These are phyloP conservation scores for Nephrotoma flavescens DNA, from an alignment of 2,888 invertebrate genomes.

Conservation along the genomic window DNA sequence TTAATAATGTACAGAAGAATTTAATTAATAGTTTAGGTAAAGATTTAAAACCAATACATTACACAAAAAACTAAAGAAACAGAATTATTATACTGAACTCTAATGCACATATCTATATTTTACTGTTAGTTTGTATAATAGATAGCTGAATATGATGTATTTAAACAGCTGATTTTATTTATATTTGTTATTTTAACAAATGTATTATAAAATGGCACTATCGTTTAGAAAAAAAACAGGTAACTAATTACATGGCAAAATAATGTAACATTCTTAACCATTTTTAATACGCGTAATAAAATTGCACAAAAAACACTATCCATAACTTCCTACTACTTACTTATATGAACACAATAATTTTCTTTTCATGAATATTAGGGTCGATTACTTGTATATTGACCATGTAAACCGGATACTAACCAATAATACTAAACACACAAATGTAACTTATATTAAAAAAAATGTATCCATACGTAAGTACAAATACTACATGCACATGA, in stretches of 20 bases:
- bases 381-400: background rate
- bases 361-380: background rate
- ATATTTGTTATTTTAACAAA: background rate
- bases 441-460: background rate
- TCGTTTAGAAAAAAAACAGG: background rate
- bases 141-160: background rate
- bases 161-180: background rate
- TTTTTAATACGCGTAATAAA: background rate
- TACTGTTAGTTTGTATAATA: background rate
- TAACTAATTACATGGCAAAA: background rate
- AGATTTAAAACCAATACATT: background rate
- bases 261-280: background rate
- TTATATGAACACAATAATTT: background rate
- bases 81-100: background rate
- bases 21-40: background rate
- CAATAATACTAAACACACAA: background rate
- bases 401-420: background rate
- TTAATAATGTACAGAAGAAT: background rate
- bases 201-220: background rate
- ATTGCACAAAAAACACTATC: background rate
- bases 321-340: background rate
- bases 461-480: no score
- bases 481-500: background rate
- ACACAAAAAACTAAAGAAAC: background rate
- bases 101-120: background rate